Evolutionary conservation across 2,113 vertebrate genomes (phyloP), one percentile per base, ranked within the genome.

Genomic region (Anseranas semipalmata): DNA sequence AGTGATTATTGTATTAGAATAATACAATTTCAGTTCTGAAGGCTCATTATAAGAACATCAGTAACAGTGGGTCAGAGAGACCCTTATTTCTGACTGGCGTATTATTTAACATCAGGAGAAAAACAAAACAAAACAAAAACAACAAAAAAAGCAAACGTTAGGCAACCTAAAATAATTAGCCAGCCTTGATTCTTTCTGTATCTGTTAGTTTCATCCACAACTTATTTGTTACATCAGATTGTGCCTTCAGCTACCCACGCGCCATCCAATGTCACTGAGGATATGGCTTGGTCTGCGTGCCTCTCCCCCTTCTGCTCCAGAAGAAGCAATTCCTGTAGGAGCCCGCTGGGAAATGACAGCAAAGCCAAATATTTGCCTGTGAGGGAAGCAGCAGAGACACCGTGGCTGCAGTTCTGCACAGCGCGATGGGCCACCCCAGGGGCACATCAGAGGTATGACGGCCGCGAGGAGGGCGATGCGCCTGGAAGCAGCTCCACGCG

Each of bases 371-470:
- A 56, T 8, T 15, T 62, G n/a, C 25, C 24, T 70, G 32, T 20
- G 68, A 46, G 6, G 43, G 35, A 89, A 91, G 48, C 28, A 65
- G 28, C 8, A 75, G 68, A 27, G 17, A 71, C 6, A 9, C 37
- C 1, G 1, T 24, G 28, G 9, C 75, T 58, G 13, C 0, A 1
- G 9, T 55, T 68, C 28, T 76, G 39, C 19, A 35, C 1, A 1
- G 39, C 45, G 35, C 33, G 75, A 80, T 50, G 20, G 17, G 18
- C 11, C 28, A 12, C 3, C 37, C 43, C 76, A 60, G 62, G 12
- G 20, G 32, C 18, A 66, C 33, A 53, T 19, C n/a, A n/a, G n/a
- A 76, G 13, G 22, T 43, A 20, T 30, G 19, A 35, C 48, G 56
- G 48, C 39, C 1, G 0, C 18, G 13, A 52, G 28, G 11, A 66